Base-by-base conservation (phyloP, 2,113 vertebrate species). In the Hydropotes inermis region DNA sequence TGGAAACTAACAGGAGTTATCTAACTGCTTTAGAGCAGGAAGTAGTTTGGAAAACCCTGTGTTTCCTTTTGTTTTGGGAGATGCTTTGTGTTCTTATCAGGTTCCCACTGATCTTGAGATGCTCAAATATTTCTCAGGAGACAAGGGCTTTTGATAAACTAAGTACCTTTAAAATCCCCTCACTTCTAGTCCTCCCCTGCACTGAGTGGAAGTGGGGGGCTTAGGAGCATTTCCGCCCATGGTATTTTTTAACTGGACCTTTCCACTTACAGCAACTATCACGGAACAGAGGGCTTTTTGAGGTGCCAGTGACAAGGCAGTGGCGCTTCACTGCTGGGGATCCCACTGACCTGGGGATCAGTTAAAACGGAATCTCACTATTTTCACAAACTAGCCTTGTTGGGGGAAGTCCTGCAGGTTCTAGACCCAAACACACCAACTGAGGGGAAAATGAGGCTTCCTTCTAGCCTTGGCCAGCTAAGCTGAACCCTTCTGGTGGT, bases 311-410 rank as follows among this genome's bases (percentile, higher is more conserved):
- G 52, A 30, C n/a, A n/a, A 19, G 45, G 13, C 43, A 70, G 16
- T 7, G 27, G 7, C 0, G 6, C n/a, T 84, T 64, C 16, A 16
- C 54, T 30, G 33, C 23, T 74, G 67, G n/a, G 12, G 76, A 47
- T 13, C 25, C 60, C 4, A 0, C 4, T n/a, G 52, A 79, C 0
- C 1, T 6, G 0, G 7, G 70, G 30, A 52, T 21, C 86, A 45
- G 2, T 0, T 30, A 21, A n/a, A 78, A n/a, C 3, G 64, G 43
- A 33, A 36, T 61, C 50, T 79, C 39, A 19, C n/a, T 50, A 16
- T 61, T 61, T 81, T 16, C 90, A 61, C 39, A 54, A 2, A 1
- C 19, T 9, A 28, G 50, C 27, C 5, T 30, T 39, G 39, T 47
- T 39, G 33, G 76, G 79, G 36, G 83, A 36, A 23, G 23, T 8